Conservation (phyloP, 2,113 vertebrate genomes). For the Ellobius talpinus region DNA sequence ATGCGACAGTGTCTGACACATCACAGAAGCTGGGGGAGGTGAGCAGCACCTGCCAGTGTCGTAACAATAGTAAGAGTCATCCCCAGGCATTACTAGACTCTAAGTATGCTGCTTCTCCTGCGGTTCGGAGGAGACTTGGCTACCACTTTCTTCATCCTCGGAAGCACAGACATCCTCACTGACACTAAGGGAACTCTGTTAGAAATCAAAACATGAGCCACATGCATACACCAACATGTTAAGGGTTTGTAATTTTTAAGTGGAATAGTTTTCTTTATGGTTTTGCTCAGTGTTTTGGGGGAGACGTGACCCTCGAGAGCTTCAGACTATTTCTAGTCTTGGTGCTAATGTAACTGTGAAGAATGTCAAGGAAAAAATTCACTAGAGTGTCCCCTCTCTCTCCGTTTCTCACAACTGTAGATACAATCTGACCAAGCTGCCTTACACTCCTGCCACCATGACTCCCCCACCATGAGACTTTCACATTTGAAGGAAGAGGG, state of each 20-base stretch:
- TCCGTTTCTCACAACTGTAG: background rate
- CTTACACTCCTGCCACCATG: too few species aligned
- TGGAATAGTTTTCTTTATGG: background rate
- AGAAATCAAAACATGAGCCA: background rate
- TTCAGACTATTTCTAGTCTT: background rate
- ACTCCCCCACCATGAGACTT: too few species aligned
- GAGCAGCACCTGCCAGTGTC: background rate
- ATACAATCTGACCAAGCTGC: background rate
- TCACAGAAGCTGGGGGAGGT: background rate
- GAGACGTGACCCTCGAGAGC: background rate
- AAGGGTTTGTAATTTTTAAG: constrained; percentile 25
- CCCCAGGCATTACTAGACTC: background rate
- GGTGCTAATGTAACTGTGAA: background rate
- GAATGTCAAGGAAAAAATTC: too few species aligned
- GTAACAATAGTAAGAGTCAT: background rate
- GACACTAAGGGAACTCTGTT: constrained; percentile 58
- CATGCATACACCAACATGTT: constrained; percentile 15
- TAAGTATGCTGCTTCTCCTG: background rate
- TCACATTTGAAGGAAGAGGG: background rate
- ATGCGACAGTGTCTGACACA: background rate
- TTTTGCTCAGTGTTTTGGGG: background rate
- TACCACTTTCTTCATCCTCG: constrained; percentile 88
- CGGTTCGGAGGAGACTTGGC: constrained; percentile 68
- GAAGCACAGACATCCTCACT: constrained; percentile 84
- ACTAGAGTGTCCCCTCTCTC: background rate